Evolutionary conservation across 1,140 invertebrate species (phyloP).

Genomic region (Tetramorium parvispinum): DNA sequence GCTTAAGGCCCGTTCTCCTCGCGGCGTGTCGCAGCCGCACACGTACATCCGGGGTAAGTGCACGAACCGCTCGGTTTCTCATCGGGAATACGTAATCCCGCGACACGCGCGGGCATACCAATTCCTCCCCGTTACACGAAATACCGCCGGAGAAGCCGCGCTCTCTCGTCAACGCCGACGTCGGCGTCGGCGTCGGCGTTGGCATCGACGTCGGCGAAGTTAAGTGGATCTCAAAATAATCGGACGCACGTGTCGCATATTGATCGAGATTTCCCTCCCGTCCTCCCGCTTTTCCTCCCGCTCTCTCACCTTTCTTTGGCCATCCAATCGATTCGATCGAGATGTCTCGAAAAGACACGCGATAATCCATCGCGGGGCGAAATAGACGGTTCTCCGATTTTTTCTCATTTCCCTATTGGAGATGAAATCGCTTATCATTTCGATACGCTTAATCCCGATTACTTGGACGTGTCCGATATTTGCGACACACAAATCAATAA

Average conservation of each 20-base stretch:
- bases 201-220: slow-evolving; percentile 2
- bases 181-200: not conserved
- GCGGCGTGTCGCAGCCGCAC: slow-evolving; percentile 37
- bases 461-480: not conserved
- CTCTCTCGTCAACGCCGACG: slow-evolving; percentile 6
- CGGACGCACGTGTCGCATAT: slow-evolving; percentile 24
- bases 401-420: not conserved
- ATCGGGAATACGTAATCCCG: slow-evolving; percentile 67
- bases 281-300: no score
- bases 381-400: not conserved
- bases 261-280: slow-evolving; percentile 11
- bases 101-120: slow-evolving; percentile 65
- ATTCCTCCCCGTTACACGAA: slow-evolving; percentile 66
- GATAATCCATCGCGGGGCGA: not conserved
- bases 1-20: slow-evolving; percentile 50
- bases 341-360: not conserved
- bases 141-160: slow-evolving; percentile 32
- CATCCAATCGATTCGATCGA: not conserved
- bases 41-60: slow-evolving; percentile 68
- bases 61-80: slow-evolving; percentile 69
- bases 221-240: slow-evolving; percentile 61
- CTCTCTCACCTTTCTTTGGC: no score
- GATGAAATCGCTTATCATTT: not conserved
- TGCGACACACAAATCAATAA: not conserved
- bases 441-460: not conserved